Percentiles rank a stretch among this genome's conserved stretches.
Conservation (phyloP, 64 coral and sea anemone genomes). For the Acropora yongei region DNA sequence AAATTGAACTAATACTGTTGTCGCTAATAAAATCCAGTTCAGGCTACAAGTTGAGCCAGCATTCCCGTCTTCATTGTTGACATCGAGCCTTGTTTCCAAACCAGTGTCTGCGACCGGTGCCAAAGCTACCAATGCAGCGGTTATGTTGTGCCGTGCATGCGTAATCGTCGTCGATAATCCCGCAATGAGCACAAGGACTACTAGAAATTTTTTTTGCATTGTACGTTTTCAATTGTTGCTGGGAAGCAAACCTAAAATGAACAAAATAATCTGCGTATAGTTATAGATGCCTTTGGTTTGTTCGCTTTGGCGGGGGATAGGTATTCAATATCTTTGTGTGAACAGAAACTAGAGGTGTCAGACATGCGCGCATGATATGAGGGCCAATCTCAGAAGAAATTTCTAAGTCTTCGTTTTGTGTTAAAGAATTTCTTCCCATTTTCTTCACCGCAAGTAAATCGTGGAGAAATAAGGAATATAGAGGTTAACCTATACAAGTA, state of each 20-base stretch:
- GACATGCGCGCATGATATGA: too few relatives aligned
- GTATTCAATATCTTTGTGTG: too few relatives aligned
- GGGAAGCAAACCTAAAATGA: neutral
- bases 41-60: neutral
- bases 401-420: too few relatives aligned
- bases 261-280: too few relatives aligned
- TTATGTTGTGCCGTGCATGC: slow-evolving; percentile 76
- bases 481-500: too few relatives aligned
- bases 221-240: neutral
- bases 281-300: too few relatives aligned
- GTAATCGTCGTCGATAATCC: neutral
- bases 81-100: slow-evolving; percentile 38
- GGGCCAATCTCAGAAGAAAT: too few relatives aligned
- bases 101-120: slow-evolving; percentile 64
- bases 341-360: too few relatives aligned
- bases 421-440: too few relatives aligned
- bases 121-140: slow-evolving; percentile 73
- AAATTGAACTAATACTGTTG: neutral
- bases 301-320: too few relatives aligned
- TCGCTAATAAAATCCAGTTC: slow-evolving; percentile 39
- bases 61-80: neutral
- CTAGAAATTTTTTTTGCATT: neutral
- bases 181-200: neutral
- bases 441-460: too few relatives aligned
- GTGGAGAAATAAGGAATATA: too few relatives aligned